Conservation (phyloP, 2,113 vertebrate species). For the Laticauda colubrina region DNA sequence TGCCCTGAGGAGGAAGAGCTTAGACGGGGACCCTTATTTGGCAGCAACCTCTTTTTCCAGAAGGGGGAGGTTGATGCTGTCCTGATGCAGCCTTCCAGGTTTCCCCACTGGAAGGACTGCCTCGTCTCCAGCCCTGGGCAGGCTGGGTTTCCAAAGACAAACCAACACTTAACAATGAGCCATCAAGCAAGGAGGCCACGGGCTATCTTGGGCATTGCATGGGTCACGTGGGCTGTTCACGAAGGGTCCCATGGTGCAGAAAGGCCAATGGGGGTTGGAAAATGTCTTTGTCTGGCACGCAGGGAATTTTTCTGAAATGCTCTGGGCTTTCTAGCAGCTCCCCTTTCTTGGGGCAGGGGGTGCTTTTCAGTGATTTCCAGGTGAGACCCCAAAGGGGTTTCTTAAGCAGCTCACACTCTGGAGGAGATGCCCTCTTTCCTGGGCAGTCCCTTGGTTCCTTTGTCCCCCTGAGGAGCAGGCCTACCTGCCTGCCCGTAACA, state of each 20-base stretch:
- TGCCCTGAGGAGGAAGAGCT: not conserved
- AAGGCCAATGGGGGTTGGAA: not conserved
- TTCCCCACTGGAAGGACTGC: not conserved
- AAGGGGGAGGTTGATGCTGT: not conserved
- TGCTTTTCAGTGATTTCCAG: not conserved
- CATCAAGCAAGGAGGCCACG: not conserved
- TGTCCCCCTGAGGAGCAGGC: not conserved
- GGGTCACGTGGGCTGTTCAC: not conserved
- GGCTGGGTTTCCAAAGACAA: too few relatives aligned
- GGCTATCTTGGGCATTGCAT: not conserved
- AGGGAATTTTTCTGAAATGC: not conserved
- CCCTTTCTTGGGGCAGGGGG: not conserved
- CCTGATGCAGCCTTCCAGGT: not conserved
- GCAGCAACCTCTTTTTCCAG: not conserved
- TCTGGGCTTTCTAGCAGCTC: not conserved
- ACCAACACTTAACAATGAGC: not conserved
- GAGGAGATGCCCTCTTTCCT: not conserved
- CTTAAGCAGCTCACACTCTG: not conserved
- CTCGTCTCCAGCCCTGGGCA: too few relatives aligned
- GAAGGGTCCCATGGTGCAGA: not conserved
- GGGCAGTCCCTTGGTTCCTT: not conserved
- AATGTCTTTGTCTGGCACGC: not conserved
- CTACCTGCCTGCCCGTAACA: not conserved
- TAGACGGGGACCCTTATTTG: not conserved
- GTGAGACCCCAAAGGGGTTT: not conserved